Base-by-base conservation (phyloP, 2,888 invertebrate species). In the Drosophila pegasa region DNA sequence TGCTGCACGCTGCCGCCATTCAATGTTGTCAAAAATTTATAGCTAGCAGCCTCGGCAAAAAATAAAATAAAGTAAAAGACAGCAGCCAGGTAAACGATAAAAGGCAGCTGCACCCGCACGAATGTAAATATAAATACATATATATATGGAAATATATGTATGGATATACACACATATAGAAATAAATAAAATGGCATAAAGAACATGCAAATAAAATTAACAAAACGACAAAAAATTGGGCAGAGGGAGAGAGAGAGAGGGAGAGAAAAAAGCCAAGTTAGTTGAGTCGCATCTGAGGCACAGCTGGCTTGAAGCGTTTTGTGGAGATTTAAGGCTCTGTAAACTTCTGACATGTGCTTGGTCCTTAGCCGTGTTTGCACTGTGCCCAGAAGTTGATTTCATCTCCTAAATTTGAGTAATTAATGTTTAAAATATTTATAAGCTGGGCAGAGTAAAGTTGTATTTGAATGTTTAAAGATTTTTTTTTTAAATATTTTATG, bases 131-230 rank as follows among this genome's bases (percentile, higher is more conserved):
- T 56, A 50, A 10, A 27, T 10, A 16, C 6, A 16, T 16, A 45
- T 2, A 43, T 2, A n/a, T 6, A 16, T 10, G 25, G 9, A 25
- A 2, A 48, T n/a, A 50, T 18, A 20, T 48, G n/a, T 31, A 22
- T 33, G 12, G 8, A 55, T 18, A 29, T 25, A 35, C 12, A 35
- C 18, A 40, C 18, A 68, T 63, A 75, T 56, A 55, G 59, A 76
- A 76, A 82, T 80, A 84, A 82, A 87, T 87, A 75, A 82, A 87
- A 78, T 57, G 69, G 66, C 72, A 87, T 72, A 84, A 78, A 81
- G 72, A 73, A 74, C 72, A 85, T 78, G 84, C 78, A 85, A 85
- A 85, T 87, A 85, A 85, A 87, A 85, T 85, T 85, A 87, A 82
- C 74, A 82, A 80, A 76, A 76, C 27, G 18, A 37, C 18, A 18